These are phyloP conservation scores for Oceanodroma tethys DNA, from an alignment of 2,113 vertebrate species.

Conservation along the genomic window DNA sequence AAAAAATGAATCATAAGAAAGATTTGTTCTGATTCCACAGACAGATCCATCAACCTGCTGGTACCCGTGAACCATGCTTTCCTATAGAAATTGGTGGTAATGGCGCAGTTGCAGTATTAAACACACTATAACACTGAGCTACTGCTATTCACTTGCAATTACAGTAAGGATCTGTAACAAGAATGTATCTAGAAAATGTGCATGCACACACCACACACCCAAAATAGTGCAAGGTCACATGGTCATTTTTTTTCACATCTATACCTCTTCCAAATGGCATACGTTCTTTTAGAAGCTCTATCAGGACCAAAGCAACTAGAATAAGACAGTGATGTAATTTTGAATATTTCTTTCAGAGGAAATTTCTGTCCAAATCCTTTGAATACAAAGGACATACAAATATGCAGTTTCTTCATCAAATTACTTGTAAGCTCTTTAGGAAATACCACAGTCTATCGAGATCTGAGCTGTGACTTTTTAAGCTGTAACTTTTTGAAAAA, in stretches of 20 bases:
- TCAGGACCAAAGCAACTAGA: background rate
- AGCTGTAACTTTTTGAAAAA: background rate
- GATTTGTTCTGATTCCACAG: constrained; percentile 32
- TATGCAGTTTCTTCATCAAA: background rate
- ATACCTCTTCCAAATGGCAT: background rate
- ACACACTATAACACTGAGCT: background rate
- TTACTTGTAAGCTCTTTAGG: background rate
- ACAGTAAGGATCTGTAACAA: background rate
- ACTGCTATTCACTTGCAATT: background rate
- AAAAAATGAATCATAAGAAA: constrained; percentile 52
- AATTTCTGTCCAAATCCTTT: background rate
- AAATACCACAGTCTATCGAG: background rate
- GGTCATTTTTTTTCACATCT: background rate
- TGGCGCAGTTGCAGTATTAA: background rate
- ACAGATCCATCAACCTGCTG: background rate
- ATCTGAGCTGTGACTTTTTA: background rate
- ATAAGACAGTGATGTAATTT: background rate
- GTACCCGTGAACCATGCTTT: background rate
- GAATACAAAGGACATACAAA: background rate
- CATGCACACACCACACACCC: background rate
- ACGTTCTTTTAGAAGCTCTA: background rate
- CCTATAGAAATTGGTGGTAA: background rate
- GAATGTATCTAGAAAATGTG: background rate
- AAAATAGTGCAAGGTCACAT: background rate
- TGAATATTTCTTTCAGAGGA: background rate